A percentile compares a stretch with the other conserved stretches of the same genome.
Evolutionary conservation across 2,113 vertebrate species (phyloP).

Genomic region (Solenodon paradoxus): DNA sequence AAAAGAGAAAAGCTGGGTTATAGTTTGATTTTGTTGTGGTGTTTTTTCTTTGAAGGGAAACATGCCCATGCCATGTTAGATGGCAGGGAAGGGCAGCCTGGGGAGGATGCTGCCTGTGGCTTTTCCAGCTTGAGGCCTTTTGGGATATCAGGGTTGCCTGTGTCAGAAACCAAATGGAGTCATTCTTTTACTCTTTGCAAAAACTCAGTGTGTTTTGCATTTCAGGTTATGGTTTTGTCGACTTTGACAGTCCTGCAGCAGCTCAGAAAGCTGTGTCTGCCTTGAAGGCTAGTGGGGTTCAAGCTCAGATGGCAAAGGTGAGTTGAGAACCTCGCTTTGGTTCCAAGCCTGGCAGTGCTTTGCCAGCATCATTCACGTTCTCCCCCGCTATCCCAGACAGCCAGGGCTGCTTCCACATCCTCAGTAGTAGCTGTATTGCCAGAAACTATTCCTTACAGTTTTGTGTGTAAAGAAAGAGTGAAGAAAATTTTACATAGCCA

Average conservation of each 20-base stretch:
- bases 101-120: fast-evolving
- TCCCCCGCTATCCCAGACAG: fast-evolving
- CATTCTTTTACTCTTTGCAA: neutral
- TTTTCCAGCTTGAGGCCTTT: fast-evolving
- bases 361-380: neutral
- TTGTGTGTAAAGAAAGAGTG: neutral
- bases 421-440: neutral
- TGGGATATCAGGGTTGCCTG: neutral
- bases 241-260: slow-evolving; percentile 96
- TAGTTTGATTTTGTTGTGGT: neutral
- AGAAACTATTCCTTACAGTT: neutral
- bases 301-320: slow-evolving; percentile 99
- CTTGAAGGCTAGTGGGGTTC: slow-evolving; percentile 94
- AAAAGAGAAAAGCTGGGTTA: neutral
- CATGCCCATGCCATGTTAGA: neutral
- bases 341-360: neutral
- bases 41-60: neutral
- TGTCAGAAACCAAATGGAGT: neutral
- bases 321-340: slow-evolving; percentile 54
- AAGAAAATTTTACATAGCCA: neutral
- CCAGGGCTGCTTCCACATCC: neutral
- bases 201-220: slow-evolving; percentile 61
- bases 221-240: slow-evolving; percentile 98
- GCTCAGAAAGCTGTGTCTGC: slow-evolving; percentile 98
- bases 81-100: fast-evolving